These are phyloP conservation scores for Brachypalpus laphriformis DNA, from an alignment of 2,888 invertebrate species.

Conservation along the genomic window DNA sequence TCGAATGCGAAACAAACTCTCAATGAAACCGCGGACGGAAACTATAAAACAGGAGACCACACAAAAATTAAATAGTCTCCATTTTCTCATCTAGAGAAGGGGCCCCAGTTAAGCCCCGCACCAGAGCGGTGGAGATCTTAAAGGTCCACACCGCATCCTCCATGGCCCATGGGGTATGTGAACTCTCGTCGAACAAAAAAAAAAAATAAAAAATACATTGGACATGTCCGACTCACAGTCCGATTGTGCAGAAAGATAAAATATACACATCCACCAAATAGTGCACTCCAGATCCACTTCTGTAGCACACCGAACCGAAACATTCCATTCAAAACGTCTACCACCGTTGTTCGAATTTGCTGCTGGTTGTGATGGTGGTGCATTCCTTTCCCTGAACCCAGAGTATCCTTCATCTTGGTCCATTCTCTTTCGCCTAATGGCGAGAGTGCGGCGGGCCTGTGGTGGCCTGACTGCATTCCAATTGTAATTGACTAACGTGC, in stretches of 20 bases:
- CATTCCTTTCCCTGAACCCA: slow-evolving; percentile 60
- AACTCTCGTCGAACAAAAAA: slow-evolving; percentile 40
- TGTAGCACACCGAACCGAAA: slow-evolving; percentile 45
- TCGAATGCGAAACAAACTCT: slow-evolving; percentile 67
- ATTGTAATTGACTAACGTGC: slow-evolving; percentile 72
- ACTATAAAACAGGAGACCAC: slow-evolving; percentile 62
- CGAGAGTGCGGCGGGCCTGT: slow-evolving; percentile 55
- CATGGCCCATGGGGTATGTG: slow-evolving; percentile 58
- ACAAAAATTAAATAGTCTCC: slow-evolving; percentile 66
- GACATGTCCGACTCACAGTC: slow-evolving; percentile 67
- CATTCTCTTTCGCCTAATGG: slow-evolving; percentile 68
- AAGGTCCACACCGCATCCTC: slow-evolving; percentile 2
- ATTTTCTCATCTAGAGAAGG: not conserved
- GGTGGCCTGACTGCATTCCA: slow-evolving; percentile 70
- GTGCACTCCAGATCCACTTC: slow-evolving; percentile 37
- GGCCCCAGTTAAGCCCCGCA: slow-evolving; percentile 16
- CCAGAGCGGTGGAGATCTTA: slow-evolving; percentile 32
- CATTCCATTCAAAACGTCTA: slow-evolving; percentile 73
- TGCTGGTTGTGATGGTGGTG: no score
- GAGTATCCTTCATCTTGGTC: slow-evolving; percentile 64
- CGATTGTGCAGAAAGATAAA: slow-evolving; percentile 70
- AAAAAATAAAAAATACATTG: slow-evolving; percentile 16
- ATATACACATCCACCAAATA: slow-evolving; percentile 54
- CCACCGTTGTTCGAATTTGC: slow-evolving; percentile 65
- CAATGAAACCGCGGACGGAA: slow-evolving; percentile 72